Conservation (phyloP, 2,888 invertebrate species). For the Standfussiana lucernea region DNA sequence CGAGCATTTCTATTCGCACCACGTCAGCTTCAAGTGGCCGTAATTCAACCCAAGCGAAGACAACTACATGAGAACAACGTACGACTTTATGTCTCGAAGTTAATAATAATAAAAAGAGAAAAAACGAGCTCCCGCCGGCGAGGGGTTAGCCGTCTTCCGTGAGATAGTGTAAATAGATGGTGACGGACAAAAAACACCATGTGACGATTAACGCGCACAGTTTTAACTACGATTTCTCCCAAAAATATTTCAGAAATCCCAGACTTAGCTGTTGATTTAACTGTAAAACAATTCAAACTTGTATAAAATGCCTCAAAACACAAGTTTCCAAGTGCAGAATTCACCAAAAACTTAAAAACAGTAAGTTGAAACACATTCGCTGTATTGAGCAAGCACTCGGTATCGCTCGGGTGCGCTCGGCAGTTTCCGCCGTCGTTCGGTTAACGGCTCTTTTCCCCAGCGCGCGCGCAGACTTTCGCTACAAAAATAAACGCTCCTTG, state of each 20-base stretch:
- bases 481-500: conserved; percentile 90
- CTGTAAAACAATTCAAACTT: conserved; percentile 66
- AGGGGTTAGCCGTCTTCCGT: conserved; percentile 87
- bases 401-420: conserved; percentile 81
- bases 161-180: conserved; percentile 78
- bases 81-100: conserved; percentile 73
- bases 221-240: conserved; percentile 63
- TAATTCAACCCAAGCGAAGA: conserved; percentile 54
- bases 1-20: conserved; percentile 69
- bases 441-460: conserved; percentile 87
- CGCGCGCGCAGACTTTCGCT: conserved; percentile 85
- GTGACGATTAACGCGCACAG: conserved; percentile 67
- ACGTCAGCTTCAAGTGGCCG: conserved; percentile 62
- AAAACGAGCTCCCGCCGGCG: conserved; percentile 82
- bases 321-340: conserved; percentile 24
- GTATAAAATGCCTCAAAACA: conserved; percentile 43
- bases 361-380: conserved; percentile 70
- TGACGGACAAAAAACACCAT: conserved; percentile 74
- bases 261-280: conserved; percentile 53
- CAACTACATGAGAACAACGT: conserved; percentile 50
- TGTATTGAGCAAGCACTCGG: conserved; percentile 75
- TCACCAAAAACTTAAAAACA: conserved; percentile 37
- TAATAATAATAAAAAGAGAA: conserved; percentile 89
- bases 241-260: conserved; percentile 36
- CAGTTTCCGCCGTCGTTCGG: conserved; percentile 82